Base-by-base conservation (phyloP, 2,113 vertebrate genomes). In the Ardeotis arabs region DNA sequence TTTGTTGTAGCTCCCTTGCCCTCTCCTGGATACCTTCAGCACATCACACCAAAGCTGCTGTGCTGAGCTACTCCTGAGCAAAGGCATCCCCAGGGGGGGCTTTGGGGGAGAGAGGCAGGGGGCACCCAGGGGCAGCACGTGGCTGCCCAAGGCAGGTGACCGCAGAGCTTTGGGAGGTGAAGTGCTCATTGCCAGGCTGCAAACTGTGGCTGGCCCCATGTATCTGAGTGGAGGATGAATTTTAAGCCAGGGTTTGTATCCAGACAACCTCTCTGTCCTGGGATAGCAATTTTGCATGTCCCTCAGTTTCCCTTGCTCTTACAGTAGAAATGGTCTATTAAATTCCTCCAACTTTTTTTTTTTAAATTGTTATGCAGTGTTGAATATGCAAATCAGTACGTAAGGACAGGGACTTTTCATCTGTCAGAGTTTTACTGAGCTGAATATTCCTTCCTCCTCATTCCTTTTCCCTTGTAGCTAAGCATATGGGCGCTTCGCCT, bases 81-180 rank as follows among this genome's bases (percentile, higher is more conserved):
- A 67, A 28, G 14, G 44, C 15, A 47, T 44, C 6, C 20, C 18
- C 19, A 44, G 14, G 22, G 49, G 33, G 33, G 27, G 9, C 49
- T 60, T 1, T 35, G 37, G 33, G 5, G 50, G 10, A 5, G 33
- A 37, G n/a, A 41, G 10, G 39, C 37, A 76, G 47, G 5, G 25
- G 17, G 22, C 4, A 29, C 13, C 11, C 14, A 0, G 0, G 14
- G 18, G 16, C 53, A 70, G 45, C 3, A 2, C 0, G 1, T 8
- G 16, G 31, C 1, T 37, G 8, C 10, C 28, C 44, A 22, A n/a
- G 39, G 24, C 4, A 16, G 8, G 16, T 4, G 8, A 31, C 62
- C 78, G 28, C 52, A 72, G 70, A 50, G n/a, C 24, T 25, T 35
- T 28, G 29, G 27, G 29, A 37, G 29, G 10, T 9, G 33, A 85